Evolutionary conservation across 2,113 vertebrate species (phyloP), one percentile per base, ranked within the genome.

Genomic region (Phalacrocorax brasilianus): DNA sequence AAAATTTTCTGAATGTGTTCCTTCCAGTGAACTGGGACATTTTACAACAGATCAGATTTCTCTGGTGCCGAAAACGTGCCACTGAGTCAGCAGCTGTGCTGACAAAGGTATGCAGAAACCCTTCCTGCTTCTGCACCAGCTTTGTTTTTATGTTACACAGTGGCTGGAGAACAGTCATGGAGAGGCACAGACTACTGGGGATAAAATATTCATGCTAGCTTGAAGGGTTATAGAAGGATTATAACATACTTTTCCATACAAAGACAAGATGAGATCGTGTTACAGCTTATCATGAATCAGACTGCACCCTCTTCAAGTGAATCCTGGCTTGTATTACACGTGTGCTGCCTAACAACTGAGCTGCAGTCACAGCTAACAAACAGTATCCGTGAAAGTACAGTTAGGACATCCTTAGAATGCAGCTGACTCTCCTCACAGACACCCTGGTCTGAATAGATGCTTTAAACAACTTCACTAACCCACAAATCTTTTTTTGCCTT

Each of bases 41-140:
- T 95, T 91, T 91, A 82, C 45, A 91, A 75, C 59, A 94, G 92
- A 92, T 92, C 71, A 71, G 58, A 88, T 94, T 96, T 92, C 91
- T 89, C 71, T 89, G 53, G 66, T 92, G 86, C 77, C 0, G 5
- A 93, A 95, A 92, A 75, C 86, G 62, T 47, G 59, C 55, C 94
- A 93, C 42, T 92, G 91, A 95, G 73, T 92, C 73, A 94, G 67
- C 89, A 95, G 94, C 94, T 92, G 89, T 15, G 6, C 56, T 79
- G 50, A 45, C 74, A 80, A 68, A 91, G 47, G 35, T 62, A 95
- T 47, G 61, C 77, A 91, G 75, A 88, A 84, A 81, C 49, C 77
- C n/a, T 47, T 85, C 42, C 66, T 89, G 58, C 62, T 85, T 75
- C 91, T 79, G 33, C 65, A 82, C 28, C 79, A 87, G 79, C 73